Conservation (phyloP, 2,888 invertebrate species). For the Cephus pulcher region DNA sequence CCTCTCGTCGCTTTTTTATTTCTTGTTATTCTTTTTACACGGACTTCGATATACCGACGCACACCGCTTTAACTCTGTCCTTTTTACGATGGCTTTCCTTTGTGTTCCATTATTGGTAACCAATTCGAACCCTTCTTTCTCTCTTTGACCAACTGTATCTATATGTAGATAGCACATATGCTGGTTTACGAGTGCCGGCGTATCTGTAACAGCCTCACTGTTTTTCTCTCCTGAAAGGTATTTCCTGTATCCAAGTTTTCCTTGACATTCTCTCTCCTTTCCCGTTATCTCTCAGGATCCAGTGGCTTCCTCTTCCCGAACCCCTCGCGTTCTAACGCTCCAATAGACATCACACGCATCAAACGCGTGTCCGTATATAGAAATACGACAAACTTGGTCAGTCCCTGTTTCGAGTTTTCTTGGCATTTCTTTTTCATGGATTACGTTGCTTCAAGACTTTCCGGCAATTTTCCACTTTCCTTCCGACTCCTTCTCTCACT, state of each 20-base stretch:
- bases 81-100: neutral
- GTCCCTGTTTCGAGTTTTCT: neutral
- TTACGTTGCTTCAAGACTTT: neutral
- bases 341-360: neutral
- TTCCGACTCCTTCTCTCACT: neutral
- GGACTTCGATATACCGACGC: neutral
- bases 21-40: neutral
- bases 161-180: neutral
- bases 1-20: constrained; percentile 7
- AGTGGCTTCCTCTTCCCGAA: neutral
- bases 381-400: neutral
- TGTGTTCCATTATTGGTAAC: neutral
- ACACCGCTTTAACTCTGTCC: neutral
- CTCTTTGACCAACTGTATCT: neutral
- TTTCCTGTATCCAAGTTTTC: neutral
- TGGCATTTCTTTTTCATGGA: neutral
- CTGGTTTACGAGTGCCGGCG: neutral
- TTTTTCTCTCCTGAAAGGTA: neutral
- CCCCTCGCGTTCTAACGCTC: neutral
- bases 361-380: neutral
- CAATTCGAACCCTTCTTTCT: neutral
- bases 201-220: neutral
- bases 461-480: neutral
- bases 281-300: neutral
- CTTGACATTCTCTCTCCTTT: neutral